Conservation (phyloP, 2,797 vertebrate species). For the Corythornis leucogaster region DNA sequence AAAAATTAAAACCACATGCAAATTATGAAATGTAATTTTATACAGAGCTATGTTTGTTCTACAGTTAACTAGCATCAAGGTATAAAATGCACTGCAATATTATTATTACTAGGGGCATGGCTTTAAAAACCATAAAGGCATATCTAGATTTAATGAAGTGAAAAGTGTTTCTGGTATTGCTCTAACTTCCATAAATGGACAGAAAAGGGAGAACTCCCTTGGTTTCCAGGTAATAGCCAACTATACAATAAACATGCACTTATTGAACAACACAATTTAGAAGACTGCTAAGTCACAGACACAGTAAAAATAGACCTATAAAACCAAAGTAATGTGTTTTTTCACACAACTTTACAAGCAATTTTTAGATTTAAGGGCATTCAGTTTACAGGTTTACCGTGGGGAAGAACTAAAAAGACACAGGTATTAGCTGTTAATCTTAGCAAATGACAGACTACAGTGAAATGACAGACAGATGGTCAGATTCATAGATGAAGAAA, state of each 20-base stretch:
- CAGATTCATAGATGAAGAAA: neutral
- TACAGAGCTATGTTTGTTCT: neutral
- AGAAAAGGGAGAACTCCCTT: neutral
- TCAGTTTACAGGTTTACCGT: neutral
- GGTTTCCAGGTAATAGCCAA: neutral
- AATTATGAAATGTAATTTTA: neutral
- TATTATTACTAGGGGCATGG: neutral
- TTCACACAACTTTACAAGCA: neutral
- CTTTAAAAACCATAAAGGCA: neutral
- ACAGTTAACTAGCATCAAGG: neutral
- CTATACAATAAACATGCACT: neutral
- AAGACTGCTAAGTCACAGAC: neutral
- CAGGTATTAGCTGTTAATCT: neutral
- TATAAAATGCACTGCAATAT: neutral
- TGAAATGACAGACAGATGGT: neutral
- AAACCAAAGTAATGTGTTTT: neutral
- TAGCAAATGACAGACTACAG: neutral
- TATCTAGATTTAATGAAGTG: conserved; percentile 18
- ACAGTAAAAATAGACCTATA: neutral
- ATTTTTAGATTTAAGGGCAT: neutral
- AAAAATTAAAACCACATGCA: neutral
- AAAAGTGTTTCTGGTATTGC: neutral
- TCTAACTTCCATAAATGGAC: conserved; percentile 8
- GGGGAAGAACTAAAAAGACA: neutral
- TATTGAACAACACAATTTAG: conserved; percentile 1